A percentile compares a stretch with the other conserved stretches of the same genome.
phyloP scores from a whole-genome alignment of 2,888 invertebrate species.

The Acronicta alni region DNA sequence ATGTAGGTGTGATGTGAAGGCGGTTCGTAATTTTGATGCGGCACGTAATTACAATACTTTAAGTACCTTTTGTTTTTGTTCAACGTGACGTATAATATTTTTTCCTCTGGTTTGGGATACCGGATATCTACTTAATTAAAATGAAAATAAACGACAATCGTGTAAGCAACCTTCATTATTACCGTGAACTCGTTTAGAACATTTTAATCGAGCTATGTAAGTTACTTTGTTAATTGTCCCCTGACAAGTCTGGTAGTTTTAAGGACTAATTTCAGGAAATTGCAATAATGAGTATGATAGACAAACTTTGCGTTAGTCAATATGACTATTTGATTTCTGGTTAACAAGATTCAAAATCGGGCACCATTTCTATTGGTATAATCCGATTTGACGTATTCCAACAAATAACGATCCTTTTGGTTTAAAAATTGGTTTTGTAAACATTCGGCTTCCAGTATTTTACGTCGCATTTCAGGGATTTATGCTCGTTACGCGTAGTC shows the following conservation, averaged over 20 bases:
- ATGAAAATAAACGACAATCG: background rate
- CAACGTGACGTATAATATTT: too few relatives aligned
- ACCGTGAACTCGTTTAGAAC: background rate
- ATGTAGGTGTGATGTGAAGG: conserved; percentile 7
- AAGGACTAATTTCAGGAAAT: background rate
- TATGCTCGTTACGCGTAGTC: background rate
- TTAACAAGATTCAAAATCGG: background rate
- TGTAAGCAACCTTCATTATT: background rate
- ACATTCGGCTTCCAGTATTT: too few relatives aligned
- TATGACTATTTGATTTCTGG: background rate
- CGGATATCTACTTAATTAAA: background rate
- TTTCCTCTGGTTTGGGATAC: too few relatives aligned
- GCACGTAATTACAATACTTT: background rate
- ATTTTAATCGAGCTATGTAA: background rate
- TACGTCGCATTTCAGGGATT: background rate
- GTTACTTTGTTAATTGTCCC: background rate
- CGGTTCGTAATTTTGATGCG: background rate
- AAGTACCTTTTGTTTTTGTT: background rate
- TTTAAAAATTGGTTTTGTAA: too few relatives aligned
- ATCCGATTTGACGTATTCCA: background rate
- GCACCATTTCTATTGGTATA: background rate
- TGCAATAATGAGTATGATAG: background rate
- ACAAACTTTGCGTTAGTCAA: background rate
- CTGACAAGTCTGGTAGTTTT: background rate
- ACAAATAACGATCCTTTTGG: background rate